Percentiles rank a stretch among this genome's conserved stretches.
Conservation (phyloP, 1,140 invertebrate genomes). For the Drosophila arizonae region DNA sequence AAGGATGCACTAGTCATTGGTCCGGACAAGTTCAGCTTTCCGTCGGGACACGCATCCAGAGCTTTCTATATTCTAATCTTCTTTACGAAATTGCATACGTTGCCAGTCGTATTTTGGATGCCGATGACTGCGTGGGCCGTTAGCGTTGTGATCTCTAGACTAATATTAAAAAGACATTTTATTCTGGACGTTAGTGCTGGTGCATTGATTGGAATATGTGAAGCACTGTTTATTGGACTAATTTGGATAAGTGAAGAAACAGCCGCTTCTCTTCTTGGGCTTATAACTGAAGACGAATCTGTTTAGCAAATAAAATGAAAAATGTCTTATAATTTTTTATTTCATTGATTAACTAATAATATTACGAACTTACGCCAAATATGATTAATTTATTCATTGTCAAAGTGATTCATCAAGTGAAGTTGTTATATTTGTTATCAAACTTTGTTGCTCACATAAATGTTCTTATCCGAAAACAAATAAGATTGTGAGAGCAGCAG, state of each 20-base stretch:
- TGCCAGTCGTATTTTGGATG: slow-evolving; percentile 85
- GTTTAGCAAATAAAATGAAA: background rate
- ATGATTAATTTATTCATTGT: too few species aligned
- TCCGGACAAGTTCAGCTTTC: slow-evolving; percentile 97
- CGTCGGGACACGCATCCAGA: slow-evolving; percentile 97
- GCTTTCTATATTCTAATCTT: slow-evolving; percentile 90
- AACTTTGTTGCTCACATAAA: too few species aligned
- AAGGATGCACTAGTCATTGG: slow-evolving; percentile 86
- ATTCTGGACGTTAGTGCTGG: slow-evolving; percentile 93
- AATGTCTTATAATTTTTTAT: background rate
- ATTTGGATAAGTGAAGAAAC: slow-evolving; percentile 86
- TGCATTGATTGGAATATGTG: slow-evolving; percentile 88
- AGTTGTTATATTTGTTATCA: too few species aligned
- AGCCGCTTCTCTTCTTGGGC: slow-evolving; percentile 42
- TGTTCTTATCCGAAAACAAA: too few species aligned
- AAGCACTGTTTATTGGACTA: slow-evolving; percentile 87
- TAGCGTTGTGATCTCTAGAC: slow-evolving; percentile 89
- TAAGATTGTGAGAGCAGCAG: too few species aligned
- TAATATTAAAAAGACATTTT: slow-evolving; percentile 90
- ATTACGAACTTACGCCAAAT: too few species aligned
- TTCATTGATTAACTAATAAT: too few species aligned
- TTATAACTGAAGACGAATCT: slow-evolving; percentile 45
- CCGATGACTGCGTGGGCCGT: slow-evolving; percentile 89
- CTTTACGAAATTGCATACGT: slow-evolving; percentile 86
- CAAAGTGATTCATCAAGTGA: too few species aligned